Evolutionary conservation across 2,797 vertebrate species (phyloP), one percentile per base, ranked within the genome.

Genomic region (Gallirallus australis): DNA sequence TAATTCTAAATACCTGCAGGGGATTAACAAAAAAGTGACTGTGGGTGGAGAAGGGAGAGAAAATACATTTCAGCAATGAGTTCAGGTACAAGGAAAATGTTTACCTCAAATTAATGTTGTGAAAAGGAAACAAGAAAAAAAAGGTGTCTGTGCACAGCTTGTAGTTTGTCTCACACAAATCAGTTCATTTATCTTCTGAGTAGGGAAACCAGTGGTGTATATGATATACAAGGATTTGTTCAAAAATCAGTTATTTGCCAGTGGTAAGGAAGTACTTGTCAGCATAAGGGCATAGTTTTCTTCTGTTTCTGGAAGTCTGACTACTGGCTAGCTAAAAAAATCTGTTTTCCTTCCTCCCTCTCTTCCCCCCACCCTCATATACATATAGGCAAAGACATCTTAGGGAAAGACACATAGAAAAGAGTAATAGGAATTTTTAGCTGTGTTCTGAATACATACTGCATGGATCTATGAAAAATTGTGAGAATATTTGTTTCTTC

Each of bases 1-100:
- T 95, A 90, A 94, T 95, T 95, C 94, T 94, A 95, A 97, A 96
- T 94, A 97, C 90, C 92, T 97, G 89, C 48, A 94, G 89, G 89
- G 89, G 94, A 97, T 97, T 97, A 96, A 94, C 33, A 42, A 83
- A 81, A 91, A 80, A 54, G n/a, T 77, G 35, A 57, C 57, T 89
- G 45, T 21, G 30, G 31, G 57, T 83, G 60, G 80, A 79, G 59
- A 16, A 80, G 40, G 40, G 48, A 80, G 60, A 85, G 47, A 89
- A 97, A 95, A 94, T 70, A 40, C 83, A 75, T 95, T 97, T 96
- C 79, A 91, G 73, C 48, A 84, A 75, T 90, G 84, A 82, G 70
- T 94, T 91, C 87, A 94, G 75, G 82, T 87, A 93, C 45, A 84
- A 82, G 80, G 89, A 91, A 77, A 96, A 93, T 91, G 92, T 93